A percentile compares a stretch with the other conserved stretches of the same genome.
phyloP scores from a whole-genome alignment of 2,797 vertebrate genomes.

The Takifugu rubripes region DNA sequence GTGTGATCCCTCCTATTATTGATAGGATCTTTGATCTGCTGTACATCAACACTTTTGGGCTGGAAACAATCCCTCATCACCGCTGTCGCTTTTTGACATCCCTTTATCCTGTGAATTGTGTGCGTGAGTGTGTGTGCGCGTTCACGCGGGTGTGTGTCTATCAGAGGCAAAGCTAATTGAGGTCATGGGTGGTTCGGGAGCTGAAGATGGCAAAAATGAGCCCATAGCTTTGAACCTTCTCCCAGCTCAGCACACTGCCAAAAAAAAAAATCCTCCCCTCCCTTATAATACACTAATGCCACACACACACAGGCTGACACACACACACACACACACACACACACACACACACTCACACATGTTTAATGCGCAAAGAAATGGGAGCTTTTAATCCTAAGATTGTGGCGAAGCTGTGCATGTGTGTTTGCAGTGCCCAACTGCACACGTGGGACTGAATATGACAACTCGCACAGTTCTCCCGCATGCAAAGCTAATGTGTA shows the following conservation, averaged over 20 bases:
- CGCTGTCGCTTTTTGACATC: slow-evolving; percentile 4
- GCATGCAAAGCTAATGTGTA: too few species aligned
- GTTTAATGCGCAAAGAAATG: slow-evolving; percentile 58
- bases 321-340: slow-evolving; percentile 22
- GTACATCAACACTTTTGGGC: not conserved
- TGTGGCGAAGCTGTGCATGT: slow-evolving; percentile 32
- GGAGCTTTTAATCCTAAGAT: slow-evolving; percentile 61
- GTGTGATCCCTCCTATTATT: not conserved
- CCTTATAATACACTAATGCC: slow-evolving; percentile 41
- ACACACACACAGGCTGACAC: slow-evolving; percentile 23
- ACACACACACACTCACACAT: slow-evolving; percentile 26
- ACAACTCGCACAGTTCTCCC: too few species aligned
- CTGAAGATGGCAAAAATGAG: slow-evolving; percentile 34
- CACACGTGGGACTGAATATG: too few species aligned
- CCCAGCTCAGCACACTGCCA: slow-evolving; percentile 52
- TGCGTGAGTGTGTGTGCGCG: slow-evolving; percentile 8
- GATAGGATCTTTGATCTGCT: not conserved
- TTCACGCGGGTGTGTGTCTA: slow-evolving; percentile 29
- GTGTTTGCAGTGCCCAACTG: slow-evolving; percentile 23
- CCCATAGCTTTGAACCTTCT: slow-evolving; percentile 61
- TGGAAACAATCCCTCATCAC: slow-evolving; percentile 39
- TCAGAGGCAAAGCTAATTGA: slow-evolving; percentile 70
- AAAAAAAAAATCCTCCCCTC: slow-evolving; percentile 22
- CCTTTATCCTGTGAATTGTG: slow-evolving; percentile 21
- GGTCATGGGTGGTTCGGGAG: slow-evolving; percentile 59